phyloP scores from a whole-genome alignment of 2,888 invertebrate species.

The Lasius platythorax region DNA sequence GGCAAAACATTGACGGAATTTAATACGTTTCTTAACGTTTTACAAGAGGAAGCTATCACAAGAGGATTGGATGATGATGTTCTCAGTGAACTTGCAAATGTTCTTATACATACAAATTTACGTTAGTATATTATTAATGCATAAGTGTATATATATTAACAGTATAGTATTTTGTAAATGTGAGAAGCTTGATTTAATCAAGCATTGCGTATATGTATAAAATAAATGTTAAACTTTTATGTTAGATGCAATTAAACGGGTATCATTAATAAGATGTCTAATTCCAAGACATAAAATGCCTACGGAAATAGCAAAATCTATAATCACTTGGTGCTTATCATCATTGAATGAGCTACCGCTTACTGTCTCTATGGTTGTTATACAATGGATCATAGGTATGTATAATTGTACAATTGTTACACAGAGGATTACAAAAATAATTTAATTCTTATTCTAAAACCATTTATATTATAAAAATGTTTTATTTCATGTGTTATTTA shows the following conservation, averaged over 20 bases:
- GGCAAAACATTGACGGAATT: slow-evolving; percentile 66
- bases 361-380: slow-evolving; percentile 70
- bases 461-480: background rate
- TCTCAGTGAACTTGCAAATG: slow-evolving; percentile 70
- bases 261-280: slow-evolving; percentile 80
- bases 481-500: background rate
- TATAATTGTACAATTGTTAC: background rate
- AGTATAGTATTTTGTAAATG: background rate
- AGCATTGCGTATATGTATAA: background rate
- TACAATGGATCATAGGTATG: slow-evolving; percentile 82
- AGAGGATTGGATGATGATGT: slow-evolving; percentile 75
- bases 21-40: slow-evolving; percentile 56
- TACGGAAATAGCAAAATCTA: slow-evolving; percentile 66
- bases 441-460: slow-evolving; percentile 8
- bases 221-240: slow-evolving; percentile 21
- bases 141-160: background rate
- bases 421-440: background rate
- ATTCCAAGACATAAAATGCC: slow-evolving; percentile 76
- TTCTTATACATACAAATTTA: slow-evolving; percentile 73
- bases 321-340: slow-evolving; percentile 78
- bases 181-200: background rate
- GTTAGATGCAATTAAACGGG: slow-evolving; percentile 71
- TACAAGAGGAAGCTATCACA: slow-evolving; percentile 71
- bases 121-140: slow-evolving; percentile 63
- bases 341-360: slow-evolving; percentile 69